Evolutionary conservation across 2,888 invertebrate species (phyloP).

Genomic region (Diarsia brunnea): DNA sequence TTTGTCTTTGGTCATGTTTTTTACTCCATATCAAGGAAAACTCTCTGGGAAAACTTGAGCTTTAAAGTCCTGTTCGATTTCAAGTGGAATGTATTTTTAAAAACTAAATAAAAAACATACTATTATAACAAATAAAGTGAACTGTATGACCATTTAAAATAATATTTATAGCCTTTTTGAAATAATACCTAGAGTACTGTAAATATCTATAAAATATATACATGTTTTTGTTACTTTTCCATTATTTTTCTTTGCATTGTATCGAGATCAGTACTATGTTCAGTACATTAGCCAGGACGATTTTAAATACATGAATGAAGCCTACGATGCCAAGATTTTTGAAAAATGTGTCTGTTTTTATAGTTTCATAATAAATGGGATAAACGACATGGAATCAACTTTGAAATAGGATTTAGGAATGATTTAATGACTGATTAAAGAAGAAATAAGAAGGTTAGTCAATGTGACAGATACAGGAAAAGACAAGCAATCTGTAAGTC

Average conservation of each 20-base stretch:
- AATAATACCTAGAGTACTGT: constrained; percentile 55
- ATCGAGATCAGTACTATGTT: constrained; percentile 50
- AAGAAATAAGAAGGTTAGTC: neutral
- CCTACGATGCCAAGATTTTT: constrained; percentile 30
- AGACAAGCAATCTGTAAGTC: neutral
- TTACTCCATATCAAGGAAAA: neutral
- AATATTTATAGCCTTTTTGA: constrained; percentile 47
- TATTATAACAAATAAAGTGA: constrained; percentile 6
- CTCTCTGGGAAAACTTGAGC: constrained; percentile 16
- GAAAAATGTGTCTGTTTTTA: constrained; percentile 24
- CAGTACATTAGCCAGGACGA: constrained; percentile 46
- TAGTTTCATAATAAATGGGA: neutral
- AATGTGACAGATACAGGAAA: neutral
- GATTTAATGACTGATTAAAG: neutral
- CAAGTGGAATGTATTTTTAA: constrained; percentile 1
- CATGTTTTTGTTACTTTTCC: constrained; percentile 34
- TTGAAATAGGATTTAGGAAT: neutral
- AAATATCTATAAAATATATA: constrained; percentile 42
- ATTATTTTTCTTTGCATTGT: constrained; percentile 45
- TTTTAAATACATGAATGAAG: neutral
- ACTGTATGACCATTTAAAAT: constrained; percentile 44
- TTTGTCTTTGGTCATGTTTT: neutral
- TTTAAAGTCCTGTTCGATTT: neutral
- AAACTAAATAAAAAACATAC: constrained; percentile 7
- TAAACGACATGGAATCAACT: neutral